A percentile compares a stretch with the other conserved stretches of the same genome.
Conservation (phyloP, 2,888 invertebrate species). For the Morpho deidamia region DNA sequence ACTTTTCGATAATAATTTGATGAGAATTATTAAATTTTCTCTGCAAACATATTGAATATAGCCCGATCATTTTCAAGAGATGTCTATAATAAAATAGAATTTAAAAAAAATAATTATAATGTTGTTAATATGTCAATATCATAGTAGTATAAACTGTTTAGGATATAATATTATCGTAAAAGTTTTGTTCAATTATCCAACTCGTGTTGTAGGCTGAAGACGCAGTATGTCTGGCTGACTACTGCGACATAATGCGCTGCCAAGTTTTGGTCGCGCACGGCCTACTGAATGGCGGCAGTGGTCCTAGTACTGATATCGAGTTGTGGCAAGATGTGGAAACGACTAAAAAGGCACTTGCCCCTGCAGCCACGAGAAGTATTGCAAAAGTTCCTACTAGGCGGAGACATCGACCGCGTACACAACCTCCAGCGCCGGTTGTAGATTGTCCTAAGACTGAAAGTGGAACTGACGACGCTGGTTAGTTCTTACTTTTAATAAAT, state of each 20-base stretch:
- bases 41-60: too few relatives aligned
- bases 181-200: too few relatives aligned
- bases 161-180: too few relatives aligned
- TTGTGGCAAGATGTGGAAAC: slow-evolving; percentile 88
- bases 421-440: slow-evolving; percentile 32
- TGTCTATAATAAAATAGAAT: too few relatives aligned
- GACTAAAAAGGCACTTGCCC: slow-evolving; percentile 81
- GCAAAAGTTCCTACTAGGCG: slow-evolving; percentile 60
- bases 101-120: too few relatives aligned
- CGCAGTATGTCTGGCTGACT: slow-evolving; percentile 94
- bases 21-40: too few relatives aligned
- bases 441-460: slow-evolving; percentile 51
- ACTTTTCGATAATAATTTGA: too few relatives aligned
- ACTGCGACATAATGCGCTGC: slow-evolving; percentile 97
- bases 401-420: slow-evolving; percentile 27
- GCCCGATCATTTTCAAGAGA: too few relatives aligned
- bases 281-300: slow-evolving; percentile 80
- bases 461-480: slow-evolving; percentile 19
- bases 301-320: slow-evolving; percentile 87
- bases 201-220: slow-evolving; percentile 85
- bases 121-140: too few relatives aligned
- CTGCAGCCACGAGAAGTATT: slow-evolving; percentile 73
- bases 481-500: background rate
- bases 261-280: slow-evolving; percentile 90
- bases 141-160: too few relatives aligned